phyloP scores from a whole-genome alignment of 2,888 invertebrate genomes.

The Cepaea hortensis region DNA sequence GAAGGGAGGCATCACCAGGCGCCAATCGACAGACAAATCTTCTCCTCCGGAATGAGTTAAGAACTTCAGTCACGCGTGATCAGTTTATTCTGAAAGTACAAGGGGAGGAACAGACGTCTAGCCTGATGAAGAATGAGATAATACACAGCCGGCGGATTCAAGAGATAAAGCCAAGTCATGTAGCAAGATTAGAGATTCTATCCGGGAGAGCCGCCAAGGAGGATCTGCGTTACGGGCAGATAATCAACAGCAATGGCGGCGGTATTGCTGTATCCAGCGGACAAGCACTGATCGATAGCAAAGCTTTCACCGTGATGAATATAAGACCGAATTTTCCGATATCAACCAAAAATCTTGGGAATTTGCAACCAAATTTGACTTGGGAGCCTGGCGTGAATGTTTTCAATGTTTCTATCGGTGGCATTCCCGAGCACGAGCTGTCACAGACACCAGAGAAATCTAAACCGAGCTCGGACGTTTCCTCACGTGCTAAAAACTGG shows the following conservation, averaged over 20 bases:
- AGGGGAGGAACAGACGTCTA: background rate
- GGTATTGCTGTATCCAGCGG: background rate
- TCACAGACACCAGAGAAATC: slow-evolving; percentile 11
- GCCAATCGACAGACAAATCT: background rate
- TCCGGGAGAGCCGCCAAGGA: background rate
- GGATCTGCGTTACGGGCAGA: background rate
- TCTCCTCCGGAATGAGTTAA: background rate
- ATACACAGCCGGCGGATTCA: slow-evolving; percentile 40
- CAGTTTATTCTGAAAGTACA: background rate
- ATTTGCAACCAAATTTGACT: slow-evolving; percentile 34
- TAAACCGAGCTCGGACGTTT: slow-evolving; percentile 8
- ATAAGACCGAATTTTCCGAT: slow-evolving; percentile 9
- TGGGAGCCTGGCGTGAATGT: background rate
- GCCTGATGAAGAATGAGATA: slow-evolving; percentile 16
- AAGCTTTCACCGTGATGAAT: background rate
- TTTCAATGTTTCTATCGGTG: background rate
- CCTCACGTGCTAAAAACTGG: background rate
- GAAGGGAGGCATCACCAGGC: background rate
- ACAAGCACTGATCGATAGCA: slow-evolving; percentile 17
- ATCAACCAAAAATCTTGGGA: background rate
- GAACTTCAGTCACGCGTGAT: background rate
- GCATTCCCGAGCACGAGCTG: slow-evolving; percentile 13
- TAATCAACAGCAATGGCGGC: background rate
- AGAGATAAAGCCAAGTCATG: slow-evolving; percentile 34
- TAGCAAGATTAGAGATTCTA: slow-evolving; percentile 7